Base-by-base conservation (phyloP, 2,888 invertebrate species). In the Ochlodes sylvanus region DNA sequence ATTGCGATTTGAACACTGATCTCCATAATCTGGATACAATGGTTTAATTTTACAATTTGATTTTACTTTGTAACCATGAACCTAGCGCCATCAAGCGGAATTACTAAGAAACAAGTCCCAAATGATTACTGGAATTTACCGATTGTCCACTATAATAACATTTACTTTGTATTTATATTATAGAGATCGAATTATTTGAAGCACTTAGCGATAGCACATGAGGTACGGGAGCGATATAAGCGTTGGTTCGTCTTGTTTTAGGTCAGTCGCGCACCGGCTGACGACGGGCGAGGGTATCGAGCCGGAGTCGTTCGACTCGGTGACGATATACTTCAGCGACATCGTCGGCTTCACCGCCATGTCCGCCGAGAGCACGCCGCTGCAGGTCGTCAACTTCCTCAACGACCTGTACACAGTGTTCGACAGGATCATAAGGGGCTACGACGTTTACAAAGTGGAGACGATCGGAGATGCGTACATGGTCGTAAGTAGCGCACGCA, bases 381-480 rank as follows among this genome's bases (percentile, higher is more conserved):
- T 98, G 79, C 96, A 98, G 94, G 97, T 99, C 79, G 99, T 99
- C 65, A 98, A 98, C 89, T 98, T 99, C 89, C 95, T 99, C 72
- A 99, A 99, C 93, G 99, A 99, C 92, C 95, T 99, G 84, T 99
- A 99, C 92, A 99, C 99, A 60, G 95, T 98, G 74, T 99, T 99
- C 89, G 99, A 99, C 92, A 95, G 97, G 79, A 98, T 99, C 81
- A 99, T 99, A 78, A 97, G 98, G 88, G 98, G 98, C 79, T 99
- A 98, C 87, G 98, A 99, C 85, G 99, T 99, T 56, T 99, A 99
- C 88, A 99, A 99, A 93, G 99, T 99, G 71, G 98, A 98, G 92
- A 98, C 98, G 52, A 98, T 98, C 71, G 98, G 98, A 34, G 97
- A 97, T 77, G 95, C 95, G 64, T 95, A 95, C 73, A 95, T 95